These are phyloP conservation scores for Hepsetus odoe DNA, from an alignment of 2,113 vertebrate species.

Conservation along the genomic window DNA sequence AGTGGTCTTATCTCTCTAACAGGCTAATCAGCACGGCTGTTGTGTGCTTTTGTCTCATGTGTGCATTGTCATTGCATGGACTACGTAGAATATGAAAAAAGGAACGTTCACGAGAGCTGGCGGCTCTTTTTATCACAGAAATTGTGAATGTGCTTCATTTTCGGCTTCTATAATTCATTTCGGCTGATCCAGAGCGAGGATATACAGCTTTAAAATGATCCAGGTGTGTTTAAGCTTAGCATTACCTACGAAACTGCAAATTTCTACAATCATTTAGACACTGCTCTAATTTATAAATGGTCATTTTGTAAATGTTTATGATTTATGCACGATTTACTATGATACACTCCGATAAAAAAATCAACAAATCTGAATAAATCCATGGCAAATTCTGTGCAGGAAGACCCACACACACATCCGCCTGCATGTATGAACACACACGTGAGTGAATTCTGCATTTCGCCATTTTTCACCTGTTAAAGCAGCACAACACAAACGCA, in stretches of 20 bases:
- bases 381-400: conserved; percentile 41
- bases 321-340: neutral
- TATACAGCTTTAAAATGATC: too few relatives aligned
- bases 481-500: conserved; percentile 32
- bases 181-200: too few relatives aligned
- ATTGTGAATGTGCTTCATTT: neutral
- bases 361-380: neutral
- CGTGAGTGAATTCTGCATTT: neutral
- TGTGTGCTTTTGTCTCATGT: conserved; percentile 44
- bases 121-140: neutral
- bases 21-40: conserved; percentile 40
- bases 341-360: neutral
- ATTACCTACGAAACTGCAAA: too few relatives aligned
- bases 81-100: conserved; percentile 7
- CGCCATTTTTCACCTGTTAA: neutral
- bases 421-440: neutral
- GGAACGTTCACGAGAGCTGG: neutral
- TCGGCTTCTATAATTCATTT: too few relatives aligned
- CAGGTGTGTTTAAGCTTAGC: too few relatives aligned
- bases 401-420: conserved; percentile 15
- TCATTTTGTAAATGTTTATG: too few relatives aligned
- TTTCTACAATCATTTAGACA: too few relatives aligned
- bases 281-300: too few relatives aligned
- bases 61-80: conserved; percentile 1
- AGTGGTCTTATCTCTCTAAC: conserved; percentile 35